Conservation (phyloP, 1,140 invertebrate species). For the Apis laboriosa region DNA sequence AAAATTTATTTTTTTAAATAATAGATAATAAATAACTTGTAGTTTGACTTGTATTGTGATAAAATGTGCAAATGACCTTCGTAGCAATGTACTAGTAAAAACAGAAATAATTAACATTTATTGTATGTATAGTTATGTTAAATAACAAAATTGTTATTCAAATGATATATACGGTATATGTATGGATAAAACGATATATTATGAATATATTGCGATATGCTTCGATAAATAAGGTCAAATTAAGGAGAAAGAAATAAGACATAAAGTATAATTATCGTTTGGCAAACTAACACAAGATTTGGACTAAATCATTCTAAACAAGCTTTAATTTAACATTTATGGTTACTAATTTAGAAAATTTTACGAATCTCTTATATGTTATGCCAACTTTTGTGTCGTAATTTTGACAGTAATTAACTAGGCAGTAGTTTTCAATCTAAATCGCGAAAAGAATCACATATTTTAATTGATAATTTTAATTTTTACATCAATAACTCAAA, state of each 20-base stretch:
- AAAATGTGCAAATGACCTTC: neutral
- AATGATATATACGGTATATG: neutral
- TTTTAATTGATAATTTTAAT: too few species aligned
- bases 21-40: neutral
- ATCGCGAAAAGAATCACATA: too few species aligned
- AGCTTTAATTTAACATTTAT: conserved; percentile 27
- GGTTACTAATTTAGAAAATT: conserved; percentile 8
- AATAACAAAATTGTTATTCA: neutral
- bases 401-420: conserved; percentile 1
- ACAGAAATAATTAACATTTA: neutral
- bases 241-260: conserved; percentile 1
- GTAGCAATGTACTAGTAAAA: neutral
- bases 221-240: neutral
- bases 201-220: neutral
- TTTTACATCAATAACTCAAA: too few species aligned
- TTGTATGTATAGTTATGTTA: neutral
- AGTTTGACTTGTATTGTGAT: too few species aligned
- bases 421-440: neutral
- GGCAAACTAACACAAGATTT: neutral
- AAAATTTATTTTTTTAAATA: neutral
- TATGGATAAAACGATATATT: neutral
- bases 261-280: conserved; percentile 40
- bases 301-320: conserved; percentile 33
- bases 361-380: neutral
- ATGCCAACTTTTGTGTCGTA: neutral